Evolutionary conservation across 2,113 vertebrate species (phyloP), one percentile per base, ranked within the genome.

Genomic region (Xyrauchen texanus): DNA sequence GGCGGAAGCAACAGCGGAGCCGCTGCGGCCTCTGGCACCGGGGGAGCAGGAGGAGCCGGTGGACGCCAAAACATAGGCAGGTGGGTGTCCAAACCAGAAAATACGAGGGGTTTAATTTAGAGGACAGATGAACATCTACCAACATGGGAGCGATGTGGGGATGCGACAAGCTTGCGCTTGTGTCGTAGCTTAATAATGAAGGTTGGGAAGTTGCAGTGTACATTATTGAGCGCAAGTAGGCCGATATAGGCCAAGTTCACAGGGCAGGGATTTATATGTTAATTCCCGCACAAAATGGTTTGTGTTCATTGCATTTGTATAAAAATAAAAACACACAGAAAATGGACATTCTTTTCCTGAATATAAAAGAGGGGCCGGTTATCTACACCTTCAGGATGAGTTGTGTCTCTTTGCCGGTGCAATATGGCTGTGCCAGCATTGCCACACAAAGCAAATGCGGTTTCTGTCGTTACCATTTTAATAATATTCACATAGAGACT

Each of bases 61-160:
- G 95, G 94, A 82, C 92, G 95, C 82, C 95, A 92, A 83, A 93
- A 90, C 89, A 87, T 95, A 90, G 94, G 94, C 94, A 96, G 95
- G 96, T 96, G 91, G 90, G 95, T 94, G 78, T 68, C 52, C 5
- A 76, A 45, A 34, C 49, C 55, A 62, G 65, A 44, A 61, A 42
- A 64, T 13, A 34, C 15, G 10, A 8, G 10, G 10, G 7, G 6
- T 63, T 65, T 76, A 34, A 34, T 15, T 53, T 64, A 5, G 13
- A 9, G 8, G 53, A 13, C 9, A 64, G 8, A 15, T 13, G 21
- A 34, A 34, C n/a, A 5, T 8, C 15, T 51, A 13, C n/a, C n/a
- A n/a, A n/a, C 11, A 34, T 58, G 55, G 15, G 21, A 34, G 21
- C 55, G 55, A 58, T 58, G 2, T 6, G 45, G 15, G 49, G 8